Conservation (phyloP, 2,888 invertebrate species). For the Sylvicola fuscatus region DNA sequence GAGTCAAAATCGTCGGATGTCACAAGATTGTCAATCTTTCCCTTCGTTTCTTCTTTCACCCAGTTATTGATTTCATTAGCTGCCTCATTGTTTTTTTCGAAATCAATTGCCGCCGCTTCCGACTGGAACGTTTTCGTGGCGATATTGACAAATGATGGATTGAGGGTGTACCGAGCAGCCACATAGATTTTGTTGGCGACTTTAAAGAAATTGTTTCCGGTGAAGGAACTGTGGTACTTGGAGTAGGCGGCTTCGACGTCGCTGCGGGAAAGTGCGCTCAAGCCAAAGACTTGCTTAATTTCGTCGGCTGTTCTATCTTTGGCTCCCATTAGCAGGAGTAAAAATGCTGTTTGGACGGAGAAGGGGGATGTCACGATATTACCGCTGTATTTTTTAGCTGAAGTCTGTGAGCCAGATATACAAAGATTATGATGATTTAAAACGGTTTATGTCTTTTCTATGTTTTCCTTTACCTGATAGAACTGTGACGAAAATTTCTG, state of each 20-base stretch:
- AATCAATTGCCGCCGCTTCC: slow-evolving; percentile 39
- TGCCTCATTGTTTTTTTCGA: slow-evolving; percentile 29
- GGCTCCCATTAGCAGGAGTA: slow-evolving; percentile 51
- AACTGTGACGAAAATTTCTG: no score
- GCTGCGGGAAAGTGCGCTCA: slow-evolving; percentile 21
- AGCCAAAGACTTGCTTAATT: slow-evolving; percentile 33
- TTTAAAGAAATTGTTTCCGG: slow-evolving; percentile 17
- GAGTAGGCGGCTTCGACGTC: slow-evolving; percentile 5
- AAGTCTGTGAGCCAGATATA: no score
- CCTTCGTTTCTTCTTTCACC: slow-evolving; percentile 58
- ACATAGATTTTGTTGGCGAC: slow-evolving; percentile 56
- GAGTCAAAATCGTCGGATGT: slow-evolving; percentile 29
- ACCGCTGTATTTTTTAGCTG: no score
- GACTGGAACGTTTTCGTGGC: slow-evolving; percentile 41
- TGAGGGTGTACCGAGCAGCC: slow-evolving; percentile 31
- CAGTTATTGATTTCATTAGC: slow-evolving; percentile 48
- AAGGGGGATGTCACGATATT: slow-evolving; percentile 56
- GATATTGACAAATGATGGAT: slow-evolving; percentile 31
- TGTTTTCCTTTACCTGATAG: no score
- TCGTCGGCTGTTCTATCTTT: slow-evolving; percentile 38
- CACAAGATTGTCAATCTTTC: slow-evolving; percentile 62
- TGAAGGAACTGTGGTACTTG: slow-evolving; percentile 2
- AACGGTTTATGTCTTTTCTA: no score
- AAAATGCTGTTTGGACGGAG: slow-evolving; percentile 48
- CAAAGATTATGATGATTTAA: no score